Conservation (phyloP, 2,797 vertebrate genomes). For the Eupleurogrammus muticus region DNA sequence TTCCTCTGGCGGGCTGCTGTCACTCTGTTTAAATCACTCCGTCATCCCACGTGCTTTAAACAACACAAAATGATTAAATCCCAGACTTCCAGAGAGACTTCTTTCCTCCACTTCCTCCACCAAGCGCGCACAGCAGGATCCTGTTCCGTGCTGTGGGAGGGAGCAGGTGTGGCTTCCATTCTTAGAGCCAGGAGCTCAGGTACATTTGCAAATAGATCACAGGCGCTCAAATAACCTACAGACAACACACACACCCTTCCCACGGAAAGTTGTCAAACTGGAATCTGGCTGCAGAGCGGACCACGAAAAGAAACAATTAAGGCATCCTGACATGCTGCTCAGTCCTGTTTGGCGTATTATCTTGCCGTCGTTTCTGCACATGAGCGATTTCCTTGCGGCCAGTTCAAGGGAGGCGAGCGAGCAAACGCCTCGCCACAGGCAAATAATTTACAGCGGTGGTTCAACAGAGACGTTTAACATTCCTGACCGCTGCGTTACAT, state of each 20-base stretch:
- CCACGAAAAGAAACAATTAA: constrained; percentile 41
- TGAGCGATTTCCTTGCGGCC: constrained; percentile 35
- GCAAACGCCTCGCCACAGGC: constrained; percentile 37
- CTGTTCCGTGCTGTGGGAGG: constrained; percentile 63
- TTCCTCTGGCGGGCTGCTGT: constrained; percentile 23
- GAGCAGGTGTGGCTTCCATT: constrained; percentile 86
- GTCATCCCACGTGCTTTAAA: constrained; percentile 6
- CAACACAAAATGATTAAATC: constrained; percentile 25
- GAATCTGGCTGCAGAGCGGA: constrained; percentile 75
- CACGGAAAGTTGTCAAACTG: constrained; percentile 78
- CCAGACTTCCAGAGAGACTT: constrained; percentile 28
- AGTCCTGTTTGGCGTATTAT: constrained; percentile 36
- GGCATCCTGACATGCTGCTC: constrained; percentile 63
- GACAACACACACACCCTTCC: constrained; percentile 68
- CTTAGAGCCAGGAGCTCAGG: constrained; percentile 74
- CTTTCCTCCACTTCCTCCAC: constrained; percentile 73
- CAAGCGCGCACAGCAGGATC: constrained; percentile 60
- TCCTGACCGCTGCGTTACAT: constrained; percentile 63
- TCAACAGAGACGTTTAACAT: constrained; percentile 62
- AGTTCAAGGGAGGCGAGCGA: constrained; percentile 27
- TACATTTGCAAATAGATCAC: constrained; percentile 80
- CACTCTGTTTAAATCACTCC: constrained; percentile 38
- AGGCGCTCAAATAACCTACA: constrained; percentile 56
- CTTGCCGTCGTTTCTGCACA: constrained; percentile 20
- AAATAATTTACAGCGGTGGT: constrained; percentile 71